These are phyloP conservation scores for Cynoglossus semilaevis DNA, from an alignment of 2,113 vertebrate species.

Conservation along the genomic window DNA sequence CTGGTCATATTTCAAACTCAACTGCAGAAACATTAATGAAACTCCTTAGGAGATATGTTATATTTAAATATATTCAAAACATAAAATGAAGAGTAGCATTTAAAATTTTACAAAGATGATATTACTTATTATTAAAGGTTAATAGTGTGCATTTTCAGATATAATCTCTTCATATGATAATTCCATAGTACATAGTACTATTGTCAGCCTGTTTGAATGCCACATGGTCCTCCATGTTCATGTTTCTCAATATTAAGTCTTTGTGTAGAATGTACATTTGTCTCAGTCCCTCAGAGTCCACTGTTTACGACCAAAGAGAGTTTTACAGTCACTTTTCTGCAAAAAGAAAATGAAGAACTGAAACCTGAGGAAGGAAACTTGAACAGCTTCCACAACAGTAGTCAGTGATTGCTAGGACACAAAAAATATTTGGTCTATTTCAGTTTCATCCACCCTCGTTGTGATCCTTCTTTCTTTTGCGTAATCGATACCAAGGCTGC, in stretches of 20 bases:
- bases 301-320: conserved; percentile 9
- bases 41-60: conserved; percentile 23
- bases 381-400: conserved; percentile 14
- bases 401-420: background rate
- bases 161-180: conserved; percentile 1
- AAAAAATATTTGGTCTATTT: background rate
- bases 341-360: conserved; percentile 24
- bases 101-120: conserved; percentile 33
- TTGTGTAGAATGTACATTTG: background rate
- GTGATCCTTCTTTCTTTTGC: too few relatives aligned
- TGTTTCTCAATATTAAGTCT: background rate
- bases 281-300: conserved; percentile 13
- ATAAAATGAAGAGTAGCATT: conserved; percentile 12
- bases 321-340: conserved; percentile 10
- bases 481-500: too few relatives aligned
- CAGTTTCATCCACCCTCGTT: too few relatives aligned
- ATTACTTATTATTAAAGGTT: conserved; percentile 34
- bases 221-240: background rate
- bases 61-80: conserved; percentile 8
- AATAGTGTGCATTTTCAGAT: conserved; percentile 51
- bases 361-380: conserved; percentile 18
- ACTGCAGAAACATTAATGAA: conserved; percentile 2
- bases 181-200: background rate
- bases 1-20: conserved; percentile 35
- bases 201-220: background rate